Base-by-base conservation (phyloP, 2,113 vertebrate species). In the Pica pica region DNA sequence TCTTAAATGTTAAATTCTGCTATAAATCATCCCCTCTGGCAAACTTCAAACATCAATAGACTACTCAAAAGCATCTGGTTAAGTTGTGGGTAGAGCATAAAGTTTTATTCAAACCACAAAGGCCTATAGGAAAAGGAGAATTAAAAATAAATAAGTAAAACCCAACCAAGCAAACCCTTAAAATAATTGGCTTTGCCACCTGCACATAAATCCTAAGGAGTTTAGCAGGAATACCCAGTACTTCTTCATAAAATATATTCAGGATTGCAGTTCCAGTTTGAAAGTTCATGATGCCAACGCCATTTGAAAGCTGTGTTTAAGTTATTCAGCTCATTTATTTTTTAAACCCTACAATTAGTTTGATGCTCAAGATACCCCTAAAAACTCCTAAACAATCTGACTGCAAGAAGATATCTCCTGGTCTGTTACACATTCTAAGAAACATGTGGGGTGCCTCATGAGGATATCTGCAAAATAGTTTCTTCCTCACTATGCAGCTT, bases 21-120 rank as follows among this genome's bases (percentile, higher is more conserved):
- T 88, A 55, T 26, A 85, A 83, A 78, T 78, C 47, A 75, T 44
- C 42, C 19, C 57, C 22, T 93, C 82, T 60, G 56, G 47, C 42
- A 86, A 81, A 70, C 71, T 47, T 91, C 39, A 83, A 79, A 67
- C 28, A n/a, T 70, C 24, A 67, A 42, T 7, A 69, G 63, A 74
- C 12, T 90, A n/a, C 61, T 80, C 81, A 57, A 85, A 93, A 84
- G 31, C 83, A 84, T 30, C 42, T 63, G 39, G 50, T 67, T 74
- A 70, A 42, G 27, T 52, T 60, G 23, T 59, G 33, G 68, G 30
- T 24, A 89, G 42, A 81, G 27, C 16, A 88, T 28, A 79, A 88
- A 80, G 18, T 55, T 94, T 75, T 81, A 69, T 33, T 71, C 64
- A 86, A 96, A 64, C 24, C 73, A 92, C 27, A 53, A 42, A 90